Conservation (phyloP, 2,888 invertebrate genomes). For the Stenurella melanura region DNA sequence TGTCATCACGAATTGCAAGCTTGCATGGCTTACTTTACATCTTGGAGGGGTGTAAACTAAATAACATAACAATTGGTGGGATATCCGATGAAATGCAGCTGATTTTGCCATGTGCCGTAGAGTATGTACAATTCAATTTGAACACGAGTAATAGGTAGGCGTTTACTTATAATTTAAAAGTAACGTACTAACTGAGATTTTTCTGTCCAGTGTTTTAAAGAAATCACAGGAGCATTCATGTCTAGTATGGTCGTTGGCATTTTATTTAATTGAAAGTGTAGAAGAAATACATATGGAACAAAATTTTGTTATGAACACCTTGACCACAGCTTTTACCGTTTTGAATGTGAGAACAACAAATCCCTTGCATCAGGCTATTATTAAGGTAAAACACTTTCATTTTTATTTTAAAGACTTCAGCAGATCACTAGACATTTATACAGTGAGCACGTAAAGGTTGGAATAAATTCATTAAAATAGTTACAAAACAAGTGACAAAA, state of each 20-base stretch:
- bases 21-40: constrained; percentile 82
- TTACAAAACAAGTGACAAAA: too few relatives aligned
- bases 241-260: constrained; percentile 84
- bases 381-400: constrained; percentile 64
- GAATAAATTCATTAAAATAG: too few relatives aligned
- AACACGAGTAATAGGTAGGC: constrained; percentile 70
- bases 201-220: constrained; percentile 62
- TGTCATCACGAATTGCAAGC: constrained; percentile 78
- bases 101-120: constrained; percentile 74
- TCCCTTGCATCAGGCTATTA: constrained; percentile 59
- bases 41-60: constrained; percentile 76
- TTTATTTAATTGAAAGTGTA: constrained; percentile 84
- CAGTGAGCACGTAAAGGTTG: too few relatives aligned
- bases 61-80: constrained; percentile 72
- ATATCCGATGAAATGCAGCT: constrained; percentile 75
- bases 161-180: background rate
- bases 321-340: constrained; percentile 77
- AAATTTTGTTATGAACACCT: constrained; percentile 76
- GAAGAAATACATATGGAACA: constrained; percentile 79
- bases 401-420: too few relatives aligned
- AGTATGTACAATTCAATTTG: constrained; percentile 75
- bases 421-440: too few relatives aligned
- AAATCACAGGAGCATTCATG: constrained; percentile 79
- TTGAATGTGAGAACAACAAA: constrained; percentile 62
- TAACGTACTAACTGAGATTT: background rate